Base-by-base conservation (phyloP, 2,888 invertebrate genomes). In the Anoncus sp. region DNA sequence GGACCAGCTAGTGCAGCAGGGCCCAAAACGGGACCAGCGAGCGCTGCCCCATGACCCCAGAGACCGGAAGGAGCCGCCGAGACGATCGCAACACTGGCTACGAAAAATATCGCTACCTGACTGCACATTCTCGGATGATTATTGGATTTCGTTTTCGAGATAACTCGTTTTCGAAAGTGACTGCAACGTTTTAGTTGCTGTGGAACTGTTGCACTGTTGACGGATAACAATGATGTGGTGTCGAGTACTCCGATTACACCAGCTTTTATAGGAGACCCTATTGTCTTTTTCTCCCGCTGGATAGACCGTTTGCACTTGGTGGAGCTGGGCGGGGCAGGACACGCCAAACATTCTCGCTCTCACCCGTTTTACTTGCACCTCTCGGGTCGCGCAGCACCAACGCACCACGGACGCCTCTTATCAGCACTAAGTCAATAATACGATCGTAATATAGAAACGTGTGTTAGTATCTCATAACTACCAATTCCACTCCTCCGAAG, bases 271-370 rank as follows among this genome's bases (percentile, higher is more conserved):
- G 83, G 57, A 47, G 65, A 51, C 69, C 67, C 57, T 77, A 81
- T 85, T 81, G 84, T 84, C 78, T 81, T 16, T n/a, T 65, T 69
- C 69, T 66, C 70, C 31, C 20, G 35, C 47, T 59, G 63, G 67
- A 51, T 65, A 66, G 51, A 51, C 31, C 40, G 22, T 49, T 75
- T 82, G 75, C 70, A 81, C 81, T 80, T 80, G 82, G 73, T 81
- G 63, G 71, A 79, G 72, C 75, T 86, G 87, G 89, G 90, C 86
- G 90, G 88, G 90, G 90, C 90, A 86, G 86, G 84, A 86, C 87
- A 86, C 86, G 84, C 86, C 84, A 85, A 88, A 87, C 89, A 89
- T 88, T 88, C 88, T 86, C 84, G 81, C 82, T 74, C 80, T 75
- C 76, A 74, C 69, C 69, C 60, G 55, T 67, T 70, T 70, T 59